Percentiles rank a stretch among this genome's conserved stretches.
Conservation (phyloP, 2,797 vertebrate species). For the Malacoraja senta region DNA sequence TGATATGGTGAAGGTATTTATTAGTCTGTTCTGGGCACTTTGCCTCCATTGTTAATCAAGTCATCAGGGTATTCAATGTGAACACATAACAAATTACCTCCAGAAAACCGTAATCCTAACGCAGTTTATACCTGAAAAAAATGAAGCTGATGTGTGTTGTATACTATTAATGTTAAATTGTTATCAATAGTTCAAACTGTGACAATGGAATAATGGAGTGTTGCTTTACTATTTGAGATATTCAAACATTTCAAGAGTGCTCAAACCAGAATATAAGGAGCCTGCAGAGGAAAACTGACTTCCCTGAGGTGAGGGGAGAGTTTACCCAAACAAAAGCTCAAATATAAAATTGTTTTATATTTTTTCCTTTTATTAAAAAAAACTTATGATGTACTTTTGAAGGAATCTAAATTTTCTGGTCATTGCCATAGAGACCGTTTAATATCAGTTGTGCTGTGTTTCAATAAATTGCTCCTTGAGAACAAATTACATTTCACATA, state of each 20-base stretch:
- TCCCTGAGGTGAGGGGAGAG: background rate
- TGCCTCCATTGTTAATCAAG: background rate
- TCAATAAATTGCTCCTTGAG: background rate
- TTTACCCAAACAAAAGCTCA: background rate
- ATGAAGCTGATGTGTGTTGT: no score
- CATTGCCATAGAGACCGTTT: background rate
- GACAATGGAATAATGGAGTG: background rate
- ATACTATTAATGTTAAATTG: background rate
- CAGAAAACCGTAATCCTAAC: background rate
- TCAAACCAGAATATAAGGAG: background rate
- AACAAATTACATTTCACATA: background rate
- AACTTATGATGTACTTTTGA: background rate
- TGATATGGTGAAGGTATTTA: background rate
- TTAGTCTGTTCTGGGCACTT: background rate
- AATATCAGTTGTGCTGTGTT: background rate
- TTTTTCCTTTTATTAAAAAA: background rate
- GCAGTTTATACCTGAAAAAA: no score
- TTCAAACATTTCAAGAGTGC: background rate
- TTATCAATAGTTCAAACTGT: background rate
- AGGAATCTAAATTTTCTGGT: background rate
- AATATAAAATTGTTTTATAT: background rate
- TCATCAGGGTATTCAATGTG: background rate
- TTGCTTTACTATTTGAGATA: no score
- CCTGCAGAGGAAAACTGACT: background rate
- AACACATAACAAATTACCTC: background rate